Conservation (phyloP, 2,113 vertebrate species). For the Platycercus adscitus region DNA sequence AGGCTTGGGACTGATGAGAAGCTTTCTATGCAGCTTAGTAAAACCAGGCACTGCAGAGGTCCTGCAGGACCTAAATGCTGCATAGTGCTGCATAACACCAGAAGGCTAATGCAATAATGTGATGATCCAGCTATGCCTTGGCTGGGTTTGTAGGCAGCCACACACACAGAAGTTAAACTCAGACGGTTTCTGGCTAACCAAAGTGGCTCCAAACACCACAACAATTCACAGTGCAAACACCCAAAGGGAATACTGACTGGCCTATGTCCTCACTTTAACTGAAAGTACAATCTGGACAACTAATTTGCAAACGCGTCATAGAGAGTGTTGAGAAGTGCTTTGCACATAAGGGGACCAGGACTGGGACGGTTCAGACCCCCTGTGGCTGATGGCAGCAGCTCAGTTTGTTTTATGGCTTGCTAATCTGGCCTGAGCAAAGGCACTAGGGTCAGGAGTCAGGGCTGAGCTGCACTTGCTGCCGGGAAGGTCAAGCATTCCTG, state of each 20-base stretch:
- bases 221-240: background rate
- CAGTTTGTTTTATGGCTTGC: background rate
- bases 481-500: background rate
- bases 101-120: background rate
- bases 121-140: background rate
- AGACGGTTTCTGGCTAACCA: background rate
- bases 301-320: background rate
- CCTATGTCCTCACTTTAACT: background rate
- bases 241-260: background rate
- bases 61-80: constrained; percentile 4
- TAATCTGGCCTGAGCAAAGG: background rate
- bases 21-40: background rate
- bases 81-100: constrained; percentile 1
- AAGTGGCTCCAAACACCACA: background rate
- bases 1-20: background rate
- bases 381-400: background rate
- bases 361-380: background rate
- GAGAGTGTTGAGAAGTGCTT: background rate
- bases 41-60: constrained; percentile 3
- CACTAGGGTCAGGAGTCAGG: background rate
- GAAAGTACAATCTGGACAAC: background rate
- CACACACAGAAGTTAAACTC: background rate
- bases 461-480: background rate
- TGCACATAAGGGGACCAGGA: background rate
- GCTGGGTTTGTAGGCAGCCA: background rate